Base-by-base conservation (phyloP, 2,113 vertebrate species). In the Salvelinus sp. region DNA sequence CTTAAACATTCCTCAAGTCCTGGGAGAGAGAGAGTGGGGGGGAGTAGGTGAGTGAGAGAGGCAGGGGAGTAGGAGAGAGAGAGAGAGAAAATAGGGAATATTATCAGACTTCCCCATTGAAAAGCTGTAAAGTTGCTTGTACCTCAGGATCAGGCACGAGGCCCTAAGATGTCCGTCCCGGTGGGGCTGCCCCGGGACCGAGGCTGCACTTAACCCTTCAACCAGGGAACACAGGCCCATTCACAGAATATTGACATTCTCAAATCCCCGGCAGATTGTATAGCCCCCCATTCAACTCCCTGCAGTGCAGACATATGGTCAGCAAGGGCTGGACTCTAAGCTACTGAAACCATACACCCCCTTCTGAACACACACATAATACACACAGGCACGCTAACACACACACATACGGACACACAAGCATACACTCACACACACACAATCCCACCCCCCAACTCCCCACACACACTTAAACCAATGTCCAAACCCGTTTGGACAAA, bases 191-290 rank as follows among this genome's bases (percentile, higher is more conserved):
- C 92, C 93, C 87, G 89, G 74, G 86, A 89, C 81, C 85, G 90
- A 91, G 67, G 84, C 91, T 92, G 90, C 94, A 94, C 94, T 95
- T 96, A 95, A 96, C 94, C 93, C 94, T 94, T 94, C 81, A 86
- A 95, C 93, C 90, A 88, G 88, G 60, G 88, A 91, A 91, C 93
- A 93, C 88, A 80, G 91, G 91, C 91, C 92, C 95, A 93, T 93
- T 90, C 93, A 93, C 88, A 93, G 94, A 93, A 94, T 94, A 96
- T 95, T 95, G 94, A 95, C 93, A 93, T 94, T 90, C 90, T 90
- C 86, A 93, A 93, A 92, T 93, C 93, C 93, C 89, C 89, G 90
- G 90, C 92, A 95, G 93, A 95, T 94, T 96, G 94, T 82, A 82
- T 91, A 91, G 88, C 87, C 86, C 87, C 86, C 80, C 81, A 85